Evolutionary conservation across 2,113 vertebrate species (phyloP).

Genomic region (Caranx melampygus): DNA sequence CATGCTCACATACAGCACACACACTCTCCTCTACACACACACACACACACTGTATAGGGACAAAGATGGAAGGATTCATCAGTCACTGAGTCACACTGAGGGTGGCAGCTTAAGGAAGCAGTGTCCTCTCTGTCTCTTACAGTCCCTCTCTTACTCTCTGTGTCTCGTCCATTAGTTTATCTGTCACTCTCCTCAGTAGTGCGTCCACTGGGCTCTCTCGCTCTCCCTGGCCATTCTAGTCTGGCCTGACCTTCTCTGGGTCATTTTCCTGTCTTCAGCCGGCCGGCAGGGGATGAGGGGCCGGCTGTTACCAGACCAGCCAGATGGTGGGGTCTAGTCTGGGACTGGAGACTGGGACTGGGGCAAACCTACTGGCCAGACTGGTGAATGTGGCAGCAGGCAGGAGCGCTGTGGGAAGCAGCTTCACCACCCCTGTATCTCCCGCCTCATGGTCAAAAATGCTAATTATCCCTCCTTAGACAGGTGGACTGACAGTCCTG

Average conservation of each 20-base stretch:
- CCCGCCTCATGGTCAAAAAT: conserved; percentile 29
- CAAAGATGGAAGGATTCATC: conserved; percentile 61
- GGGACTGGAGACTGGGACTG: conserved; percentile 43
- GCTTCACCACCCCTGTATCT: conserved; percentile 28
- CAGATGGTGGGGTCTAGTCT: conserved; percentile 75
- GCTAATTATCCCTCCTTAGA: conserved; percentile 59
- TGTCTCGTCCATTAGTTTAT: conserved; percentile 66
- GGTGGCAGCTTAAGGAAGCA: conserved; percentile 68
- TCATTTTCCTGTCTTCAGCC: conserved; percentile 64
- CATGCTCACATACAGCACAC: conserved; percentile 44
- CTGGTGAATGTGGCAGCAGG: conserved; percentile 71
- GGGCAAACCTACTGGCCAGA: conserved; percentile 67
- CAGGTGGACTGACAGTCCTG: conserved; percentile 35
- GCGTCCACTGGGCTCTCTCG: conserved; percentile 19
- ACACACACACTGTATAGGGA: conserved; percentile 18
- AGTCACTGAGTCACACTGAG: conserved; percentile 65
- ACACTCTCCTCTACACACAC: not conserved
- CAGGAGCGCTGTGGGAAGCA: conserved; percentile 68
- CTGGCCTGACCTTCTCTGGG: conserved; percentile 71
- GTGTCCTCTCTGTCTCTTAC: conserved; percentile 68
- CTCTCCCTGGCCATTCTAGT: conserved; percentile 42
- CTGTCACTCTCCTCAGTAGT: conserved; percentile 45
- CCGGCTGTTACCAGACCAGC: conserved; percentile 66
- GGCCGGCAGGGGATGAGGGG: conserved; percentile 49
- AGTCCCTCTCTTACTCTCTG: conserved; percentile 58